Evolutionary conservation across 1,140 invertebrate genomes (phyloP), one percentile per base, ranked within the genome.

Genomic region (Tenebrio molitor): DNA sequence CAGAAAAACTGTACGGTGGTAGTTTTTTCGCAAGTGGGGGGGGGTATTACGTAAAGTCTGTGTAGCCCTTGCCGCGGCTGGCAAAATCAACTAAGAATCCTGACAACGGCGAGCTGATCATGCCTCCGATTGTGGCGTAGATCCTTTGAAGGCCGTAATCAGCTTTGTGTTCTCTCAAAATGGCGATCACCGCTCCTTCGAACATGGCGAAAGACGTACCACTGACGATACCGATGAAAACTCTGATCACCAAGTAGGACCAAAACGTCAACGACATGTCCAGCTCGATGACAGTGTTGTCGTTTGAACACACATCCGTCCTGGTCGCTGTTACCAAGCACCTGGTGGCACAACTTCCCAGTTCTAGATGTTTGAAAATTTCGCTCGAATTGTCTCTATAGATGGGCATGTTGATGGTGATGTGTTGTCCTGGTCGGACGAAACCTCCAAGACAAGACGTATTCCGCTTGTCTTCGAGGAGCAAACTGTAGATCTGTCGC

Each of bases 151-250:
- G 83, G 0, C 93, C 93, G 75, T 94, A 94, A 83, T 94, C 92
- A 1, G 91, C 92, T 63, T 90, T 89, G 76, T 93, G 91, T 77
- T 93, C 90, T 42, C 92, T 86, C 17, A 94, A 83, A 76, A 94
- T 91, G 1, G 91, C 91, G 36, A 94, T 90, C 1, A 93, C 91
- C 10, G 93, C 93, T 6, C 93, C 92, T 84, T 94, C 93, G 78
- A 94, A 93, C 89, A 95, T 92, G 2, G 92, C 91, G 77, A 91
- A 92, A 0, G 90, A 89, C 2, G 92, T 93, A 0, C 92, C 92
- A 65, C 91, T 86, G 50, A 91, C 88, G 29, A 90, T 89, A 15
- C 91, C 89, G 42, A 93, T 89, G 71, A 93, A 88, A 1, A 93
- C 89, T 62, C 93, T 85, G 1, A 93, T 87, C 17, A 85, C 81